Evolutionary conservation across 2,888 invertebrate species (phyloP), one percentile per base, ranked within the genome.

Genomic region (Tribolium freemani): DNA sequence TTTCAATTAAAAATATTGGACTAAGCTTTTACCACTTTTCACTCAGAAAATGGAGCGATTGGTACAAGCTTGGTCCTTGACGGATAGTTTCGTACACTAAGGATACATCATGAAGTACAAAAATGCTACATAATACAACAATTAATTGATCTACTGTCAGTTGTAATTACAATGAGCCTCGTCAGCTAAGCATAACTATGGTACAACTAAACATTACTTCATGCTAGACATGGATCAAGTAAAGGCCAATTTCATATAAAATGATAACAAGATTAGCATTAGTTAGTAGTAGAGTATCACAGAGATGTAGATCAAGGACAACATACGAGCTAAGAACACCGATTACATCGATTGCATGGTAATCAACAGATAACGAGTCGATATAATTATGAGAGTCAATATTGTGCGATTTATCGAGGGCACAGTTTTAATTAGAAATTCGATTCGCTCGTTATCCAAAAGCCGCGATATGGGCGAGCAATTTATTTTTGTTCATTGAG

Each of bases 301-400:
- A 76, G 76, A 75, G 72, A 76, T 76, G 73, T 75, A 76, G 76
- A 76, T 76, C 75, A 68, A 68, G 74, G 76, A 64, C 72, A 69
- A 73, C 73, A 75, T 67, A 66, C 71, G 69, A 75, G 69, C 71
- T 69, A 70, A 75, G 53, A 66, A 66, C 73, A 73, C 57, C 63
- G 68, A 75, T 71, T 71, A 68, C 58, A 69, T 67, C 54, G 46
- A 71, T 71, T 74, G 58, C 45, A 56, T 66, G 45, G 54, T 61
- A 53, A 69, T 63, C 69, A 60, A 30, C 54, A 61, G 60, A 69
- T 61, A 48, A 69, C 61, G 60, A 69, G 61, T 63, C 16, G 54
- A 48, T 63, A 56, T 69, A 45, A 69, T 61, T 50, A 57, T 48
- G 57, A 67, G 60, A 61, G 69, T 69, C 56, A 56, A 57, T 50